phyloP scores from a whole-genome alignment of 2,888 invertebrate genomes.

The Mamestra brassicae region DNA sequence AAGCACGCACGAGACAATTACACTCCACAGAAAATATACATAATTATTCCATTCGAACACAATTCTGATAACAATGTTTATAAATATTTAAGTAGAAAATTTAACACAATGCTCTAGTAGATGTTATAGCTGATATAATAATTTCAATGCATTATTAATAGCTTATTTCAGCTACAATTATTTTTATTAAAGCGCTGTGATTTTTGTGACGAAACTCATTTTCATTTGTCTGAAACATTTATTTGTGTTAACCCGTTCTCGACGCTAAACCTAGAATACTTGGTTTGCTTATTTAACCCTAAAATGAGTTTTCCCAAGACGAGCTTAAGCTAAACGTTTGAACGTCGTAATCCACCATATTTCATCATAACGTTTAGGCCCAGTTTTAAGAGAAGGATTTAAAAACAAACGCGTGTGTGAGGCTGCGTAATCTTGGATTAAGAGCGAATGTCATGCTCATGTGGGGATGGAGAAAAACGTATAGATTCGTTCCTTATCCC shows the following conservation, averaged over 20 bases:
- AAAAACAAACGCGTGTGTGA: constrained; percentile 48
- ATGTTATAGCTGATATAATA: constrained; percentile 42
- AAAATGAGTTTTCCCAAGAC: constrained; percentile 42
- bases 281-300: constrained; percentile 38
- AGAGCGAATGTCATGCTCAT: constrained; percentile 47
- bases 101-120: constrained; percentile 43
- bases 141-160: constrained; percentile 29
- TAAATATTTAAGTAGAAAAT: constrained; percentile 60
- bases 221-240: constrained; percentile 17
- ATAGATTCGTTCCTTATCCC: constrained; percentile 56
- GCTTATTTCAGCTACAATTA: constrained; percentile 10
- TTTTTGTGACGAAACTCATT: constrained; percentile 17
- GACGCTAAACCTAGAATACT: constrained; percentile 25
- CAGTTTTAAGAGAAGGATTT: constrained; percentile 54
- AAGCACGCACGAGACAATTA: constrained; percentile 14
- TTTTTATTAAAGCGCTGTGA: constrained; percentile 23
- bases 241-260: constrained; percentile 24
- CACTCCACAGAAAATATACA: constrained; percentile 17
- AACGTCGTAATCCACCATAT: constrained; percentile 54
- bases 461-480: constrained; percentile 34
- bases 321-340: constrained; percentile 41
- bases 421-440: constrained; percentile 53
- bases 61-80: constrained; percentile 35
- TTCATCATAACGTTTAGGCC: constrained; percentile 45
- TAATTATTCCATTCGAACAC: constrained; percentile 32